Evolutionary conservation across 2,113 vertebrate genomes (phyloP), one percentile per base, ranked within the genome.

Genomic region (Tonatia bakeri): DNA sequence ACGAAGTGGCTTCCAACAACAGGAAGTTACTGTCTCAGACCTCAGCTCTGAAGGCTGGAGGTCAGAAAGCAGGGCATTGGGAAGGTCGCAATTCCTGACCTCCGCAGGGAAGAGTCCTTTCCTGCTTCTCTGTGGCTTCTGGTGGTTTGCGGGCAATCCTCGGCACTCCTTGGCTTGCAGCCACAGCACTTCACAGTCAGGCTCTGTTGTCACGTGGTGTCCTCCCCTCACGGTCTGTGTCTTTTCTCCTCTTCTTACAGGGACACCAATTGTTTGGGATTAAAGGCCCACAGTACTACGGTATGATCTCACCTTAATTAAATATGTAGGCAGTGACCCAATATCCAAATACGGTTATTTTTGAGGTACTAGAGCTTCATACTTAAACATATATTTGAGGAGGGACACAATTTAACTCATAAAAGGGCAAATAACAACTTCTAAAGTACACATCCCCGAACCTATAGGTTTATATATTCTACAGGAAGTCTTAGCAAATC

Each of bases 141-240:
- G 36, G 1, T 15, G 84, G n/a, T 8, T 59, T 8, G 14, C 17
- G 2, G 15, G 22, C 0, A 13, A 10, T 24, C 3, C 43, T 31
- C 10, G 1, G 14, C 56, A 61, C 38, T 43, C 38, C 24, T 61
- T 85, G n/a, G n/a, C 13, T 38, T 33, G 43, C 13, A 7, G 3
- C 17, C 64, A 1, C 28, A 73, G 56, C 9, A 47, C 17, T 72
- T 43, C 9, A 45, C 3, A 40, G 40, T 47, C 59, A 5, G 59
- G n/a, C 16, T 54, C 20, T 6, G 4, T 9, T 22, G 15, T 15
- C 26, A 19, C 26, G 19, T 43, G 33, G 17, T n/a, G 0, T 40
- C 59, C 13, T 64, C 38, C 31, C 12, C 4, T 95, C 19, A 5
- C 64, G 6, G 28, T 40, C 11, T 12, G 31, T 33, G 11, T 59